Percentiles rank a stretch among this genome's conserved stretches.
phyloP scores from a whole-genome alignment of 2,888 invertebrate species.

The Helleia helle region DNA sequence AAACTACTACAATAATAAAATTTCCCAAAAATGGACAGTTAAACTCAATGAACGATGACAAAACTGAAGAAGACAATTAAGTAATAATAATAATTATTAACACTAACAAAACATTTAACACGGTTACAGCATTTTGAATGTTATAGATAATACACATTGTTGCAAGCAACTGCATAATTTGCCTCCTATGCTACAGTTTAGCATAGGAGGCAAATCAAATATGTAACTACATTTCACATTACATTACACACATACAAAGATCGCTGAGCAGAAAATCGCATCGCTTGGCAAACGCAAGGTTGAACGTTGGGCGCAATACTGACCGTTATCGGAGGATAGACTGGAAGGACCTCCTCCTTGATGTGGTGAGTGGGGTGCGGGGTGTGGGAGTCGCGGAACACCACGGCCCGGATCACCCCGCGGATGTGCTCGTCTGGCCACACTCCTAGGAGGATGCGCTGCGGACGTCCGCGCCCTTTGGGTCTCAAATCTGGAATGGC shows the following conservation, averaged over 20 bases:
- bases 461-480: constrained; percentile 92
- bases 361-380: constrained; percentile 84
- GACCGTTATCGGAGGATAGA: constrained; percentile 64
- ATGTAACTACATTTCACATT: too few species aligned
- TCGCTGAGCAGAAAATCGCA: constrained; percentile 27
- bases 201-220: too few species aligned
- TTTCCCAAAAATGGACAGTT: too few species aligned
- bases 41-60: too few species aligned
- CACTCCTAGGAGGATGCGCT: constrained; percentile 90
- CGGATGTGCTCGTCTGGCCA: constrained; percentile 97
- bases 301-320: constrained; percentile 36
- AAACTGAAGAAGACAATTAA: too few species aligned
- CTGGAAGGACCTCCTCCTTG: constrained; percentile 78
- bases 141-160: too few species aligned
- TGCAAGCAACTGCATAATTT: too few species aligned
- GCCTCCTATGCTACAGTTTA: too few species aligned
- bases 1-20: too few species aligned
- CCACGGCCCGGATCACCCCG: constrained; percentile 92
- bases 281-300: constrained; percentile 33
- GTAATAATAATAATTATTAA: too few species aligned
- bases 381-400: constrained; percentile 87
- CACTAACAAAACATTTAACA: too few species aligned
- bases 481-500: constrained; percentile 85
- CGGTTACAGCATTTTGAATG: too few species aligned
- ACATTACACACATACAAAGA: not conserved